Conservation (phyloP, 2,888 invertebrate genomes). For the Siphlonurus alternatus region DNA sequence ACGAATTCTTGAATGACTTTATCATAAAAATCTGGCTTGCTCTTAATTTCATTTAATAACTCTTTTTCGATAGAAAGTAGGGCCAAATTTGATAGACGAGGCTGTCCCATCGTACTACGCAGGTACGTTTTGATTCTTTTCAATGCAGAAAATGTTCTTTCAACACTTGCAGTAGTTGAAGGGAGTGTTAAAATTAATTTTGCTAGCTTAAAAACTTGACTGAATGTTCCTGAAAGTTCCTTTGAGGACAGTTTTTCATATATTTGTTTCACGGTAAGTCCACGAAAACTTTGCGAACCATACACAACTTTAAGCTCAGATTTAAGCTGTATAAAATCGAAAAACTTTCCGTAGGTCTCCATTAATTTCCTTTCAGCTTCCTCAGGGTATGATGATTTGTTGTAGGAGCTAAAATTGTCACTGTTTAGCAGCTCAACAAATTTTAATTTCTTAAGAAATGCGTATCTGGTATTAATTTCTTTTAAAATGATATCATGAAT, state of each 20-base stretch:
- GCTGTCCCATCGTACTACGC: constrained; percentile 9
- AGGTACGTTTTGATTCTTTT: constrained; percentile 13
- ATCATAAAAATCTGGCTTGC: constrained; percentile 13
- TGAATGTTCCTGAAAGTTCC: too few relatives aligned
- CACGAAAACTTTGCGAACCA: background rate
- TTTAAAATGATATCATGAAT: constrained; percentile 8
- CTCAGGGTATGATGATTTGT: too few relatives aligned
- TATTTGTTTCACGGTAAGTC: background rate
- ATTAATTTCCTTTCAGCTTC: too few relatives aligned
- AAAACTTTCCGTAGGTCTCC: background rate
- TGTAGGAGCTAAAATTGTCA: too few relatives aligned
- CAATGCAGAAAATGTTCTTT: background rate
- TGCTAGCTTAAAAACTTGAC: constrained; percentile 12
- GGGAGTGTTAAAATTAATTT: constrained; percentile 12
- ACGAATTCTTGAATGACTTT: constrained; percentile 15
- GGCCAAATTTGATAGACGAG: constrained; percentile 9
- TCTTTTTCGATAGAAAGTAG: constrained; percentile 14
- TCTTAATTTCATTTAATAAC: constrained; percentile 11
- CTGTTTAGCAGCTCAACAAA: constrained; percentile 8
- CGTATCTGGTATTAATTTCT: constrained; percentile 10
- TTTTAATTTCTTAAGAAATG: constrained; percentile 7
- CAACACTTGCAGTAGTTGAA: constrained; percentile 10
- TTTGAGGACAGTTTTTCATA: background rate
- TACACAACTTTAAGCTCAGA: background rate
- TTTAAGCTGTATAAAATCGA: background rate